Percentiles rank a stretch among this genome's conserved stretches.
These are phyloP conservation scores for Allacma fusca DNA, from an alignment of 2,888 invertebrate genomes.

Conservation along the genomic window DNA sequence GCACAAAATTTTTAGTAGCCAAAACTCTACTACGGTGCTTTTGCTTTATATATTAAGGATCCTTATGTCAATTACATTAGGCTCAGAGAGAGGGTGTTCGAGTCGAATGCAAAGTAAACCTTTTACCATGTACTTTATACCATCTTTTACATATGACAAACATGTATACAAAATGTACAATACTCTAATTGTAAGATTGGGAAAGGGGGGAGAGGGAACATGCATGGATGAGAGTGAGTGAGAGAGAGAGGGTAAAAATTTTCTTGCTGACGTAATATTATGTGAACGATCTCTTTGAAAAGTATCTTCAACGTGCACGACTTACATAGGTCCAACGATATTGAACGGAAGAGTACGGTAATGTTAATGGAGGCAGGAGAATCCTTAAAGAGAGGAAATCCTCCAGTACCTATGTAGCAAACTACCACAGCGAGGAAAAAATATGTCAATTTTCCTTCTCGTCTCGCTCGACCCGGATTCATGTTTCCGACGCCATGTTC, in stretches of 20 bases:
- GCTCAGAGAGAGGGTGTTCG: conserved; percentile 7
- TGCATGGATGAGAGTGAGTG: background rate
- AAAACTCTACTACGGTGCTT: background rate
- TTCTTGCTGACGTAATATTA: conserved; percentile 23
- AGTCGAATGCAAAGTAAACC: conserved; percentile 11
- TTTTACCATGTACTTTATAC: background rate
- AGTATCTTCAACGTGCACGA: conserved; percentile 10
- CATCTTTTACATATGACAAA: background rate
- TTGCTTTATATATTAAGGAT: background rate
- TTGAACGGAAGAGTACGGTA: conserved; percentile 7
- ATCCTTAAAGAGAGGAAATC: conserved; percentile 8
- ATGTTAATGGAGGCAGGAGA: conserved; percentile 8
- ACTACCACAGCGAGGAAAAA: background rate
- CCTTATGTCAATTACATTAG: background rate
- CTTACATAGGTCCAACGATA: conserved; percentile 5
- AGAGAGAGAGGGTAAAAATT: conserved; percentile 22
- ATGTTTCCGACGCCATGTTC: background rate
- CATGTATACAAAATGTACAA: background rate
- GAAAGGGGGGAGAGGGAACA: conserved; percentile 8
- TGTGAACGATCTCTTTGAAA: conserved; percentile 21
- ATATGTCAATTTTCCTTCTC: conserved; percentile 12
- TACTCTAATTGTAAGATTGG: background rate
- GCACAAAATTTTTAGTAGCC: conserved; percentile 5
- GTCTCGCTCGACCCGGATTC: conserved; percentile 7
- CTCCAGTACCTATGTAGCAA: background rate